Conservation (phyloP, 1,140 invertebrate species). For the Papilio glaucus region DNA sequence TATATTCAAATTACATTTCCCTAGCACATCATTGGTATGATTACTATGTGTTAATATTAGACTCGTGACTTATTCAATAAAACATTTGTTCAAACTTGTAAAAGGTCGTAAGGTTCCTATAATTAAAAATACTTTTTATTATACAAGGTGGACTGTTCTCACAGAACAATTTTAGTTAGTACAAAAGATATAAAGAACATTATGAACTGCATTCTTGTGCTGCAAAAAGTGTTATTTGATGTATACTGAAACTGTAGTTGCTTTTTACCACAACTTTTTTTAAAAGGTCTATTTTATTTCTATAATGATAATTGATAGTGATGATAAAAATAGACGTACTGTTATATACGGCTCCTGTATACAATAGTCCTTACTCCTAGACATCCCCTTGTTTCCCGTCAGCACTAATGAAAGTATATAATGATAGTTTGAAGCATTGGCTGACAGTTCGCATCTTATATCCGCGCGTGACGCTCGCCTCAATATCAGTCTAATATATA, state of each 20-base stretch:
- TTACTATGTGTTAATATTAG: too few species aligned
- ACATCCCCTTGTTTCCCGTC: too few species aligned
- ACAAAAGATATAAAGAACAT: background rate
- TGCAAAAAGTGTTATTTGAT: background rate
- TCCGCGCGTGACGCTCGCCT: too few species aligned
- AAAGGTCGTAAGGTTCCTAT: background rate
- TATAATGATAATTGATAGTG: background rate
- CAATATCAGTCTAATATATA: too few species aligned
- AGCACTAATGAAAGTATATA: too few species aligned
- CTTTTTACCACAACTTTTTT: background rate
- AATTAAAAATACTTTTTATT: background rate
- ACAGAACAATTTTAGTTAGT: background rate
- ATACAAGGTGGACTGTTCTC: background rate
- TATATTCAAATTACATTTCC: too few species aligned
- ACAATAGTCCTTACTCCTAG: too few species aligned
- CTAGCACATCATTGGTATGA: too few species aligned
- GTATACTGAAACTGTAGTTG: background rate
- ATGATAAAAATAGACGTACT: conserved; percentile 10
- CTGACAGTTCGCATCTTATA: too few species aligned
- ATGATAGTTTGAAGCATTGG: too few species aligned
- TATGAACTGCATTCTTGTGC: background rate
- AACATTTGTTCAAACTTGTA: background rate
- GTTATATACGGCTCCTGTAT: too few species aligned
- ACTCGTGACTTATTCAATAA: too few species aligned
- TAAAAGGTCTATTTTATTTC: background rate